Conservation (phyloP, 2,888 invertebrate genomes). For the Metellina segmentata region DNA sequence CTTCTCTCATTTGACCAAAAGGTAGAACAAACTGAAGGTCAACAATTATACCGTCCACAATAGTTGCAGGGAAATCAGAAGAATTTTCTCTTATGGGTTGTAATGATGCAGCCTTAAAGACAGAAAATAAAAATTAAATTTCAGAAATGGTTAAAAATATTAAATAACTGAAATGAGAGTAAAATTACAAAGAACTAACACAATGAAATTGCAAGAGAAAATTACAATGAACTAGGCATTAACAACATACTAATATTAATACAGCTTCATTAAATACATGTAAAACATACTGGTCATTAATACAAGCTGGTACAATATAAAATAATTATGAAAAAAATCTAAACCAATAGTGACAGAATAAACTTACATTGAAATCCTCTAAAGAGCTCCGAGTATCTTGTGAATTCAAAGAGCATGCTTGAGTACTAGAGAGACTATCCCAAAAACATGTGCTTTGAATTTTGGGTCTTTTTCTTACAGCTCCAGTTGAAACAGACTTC, state of each 20-base stretch:
- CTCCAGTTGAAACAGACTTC: conserved; percentile 54
- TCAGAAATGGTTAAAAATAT: not conserved
- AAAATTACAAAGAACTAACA: not conserved
- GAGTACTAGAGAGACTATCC: conserved; percentile 25
- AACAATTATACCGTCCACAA: conserved; percentile 38
- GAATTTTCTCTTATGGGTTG: conserved; percentile 33
- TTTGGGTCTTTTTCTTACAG: conserved; percentile 56
- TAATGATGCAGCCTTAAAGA: not conserved
- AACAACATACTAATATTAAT: no score
- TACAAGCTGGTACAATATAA: no score
- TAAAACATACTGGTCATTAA: no score
- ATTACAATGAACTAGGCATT: no score
- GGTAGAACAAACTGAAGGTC: conserved; percentile 48
- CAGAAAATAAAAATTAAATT: not conserved
- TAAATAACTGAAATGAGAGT: not conserved
- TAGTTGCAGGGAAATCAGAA: conserved; percentile 13
- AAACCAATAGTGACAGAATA: no score
- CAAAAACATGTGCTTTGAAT: conserved; percentile 1
- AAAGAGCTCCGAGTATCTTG: conserved; percentile 7
- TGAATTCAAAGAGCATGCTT: conserved; percentile 14
- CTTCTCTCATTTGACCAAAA: conserved; percentile 51
- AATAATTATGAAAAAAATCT: no score
- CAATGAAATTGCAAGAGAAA: no score
- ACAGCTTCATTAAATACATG: no score
- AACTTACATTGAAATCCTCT: conserved; percentile 33